Evolutionary conservation across 37 sponge, comb jelly and placozoan species (phyloP).

Genomic region (Cliona cf. orientalis): DNA sequence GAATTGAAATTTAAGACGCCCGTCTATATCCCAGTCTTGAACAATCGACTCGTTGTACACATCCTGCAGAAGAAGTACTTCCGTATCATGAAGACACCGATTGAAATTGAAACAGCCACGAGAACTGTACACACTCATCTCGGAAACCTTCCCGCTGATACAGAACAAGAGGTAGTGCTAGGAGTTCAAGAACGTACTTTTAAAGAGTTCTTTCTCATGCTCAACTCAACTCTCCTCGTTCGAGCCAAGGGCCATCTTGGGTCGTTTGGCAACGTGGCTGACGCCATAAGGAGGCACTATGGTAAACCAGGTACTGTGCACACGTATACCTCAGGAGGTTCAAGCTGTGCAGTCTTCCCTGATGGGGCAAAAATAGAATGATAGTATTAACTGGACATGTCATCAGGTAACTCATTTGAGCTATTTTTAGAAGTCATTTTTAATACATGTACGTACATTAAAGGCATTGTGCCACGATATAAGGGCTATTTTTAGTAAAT

Average conservation of each 20-base stretch:
- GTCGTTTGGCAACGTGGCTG: constrained; percentile 47
- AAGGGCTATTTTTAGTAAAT: too few species aligned
- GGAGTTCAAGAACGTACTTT: constrained; percentile 49
- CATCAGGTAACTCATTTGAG: too few species aligned
- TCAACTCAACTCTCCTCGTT: constrained; percentile 54
- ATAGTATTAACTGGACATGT: too few species aligned
- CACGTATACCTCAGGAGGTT: constrained; percentile 16
- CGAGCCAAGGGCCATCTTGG: constrained; percentile 49
- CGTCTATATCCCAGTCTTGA: constrained; percentile 19
- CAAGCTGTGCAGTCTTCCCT: constrained; percentile 1
- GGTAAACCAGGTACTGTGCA: background rate
- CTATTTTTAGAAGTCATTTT: too few species aligned
- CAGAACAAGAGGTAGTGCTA: constrained; percentile 21
- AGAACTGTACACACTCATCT: constrained; percentile 62
- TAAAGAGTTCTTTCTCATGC: constrained; percentile 55
- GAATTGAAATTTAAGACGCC: background rate
- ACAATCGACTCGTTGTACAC: constrained; percentile 47
- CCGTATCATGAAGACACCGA: constrained; percentile 34
- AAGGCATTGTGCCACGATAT: too few species aligned
- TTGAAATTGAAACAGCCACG: constrained; percentile 39
- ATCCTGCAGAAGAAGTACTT: constrained; percentile 30
- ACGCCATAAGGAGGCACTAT: constrained; percentile 55
- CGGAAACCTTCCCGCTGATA: constrained; percentile 37
- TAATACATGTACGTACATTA: too few species aligned
- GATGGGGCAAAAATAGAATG: constrained; percentile 28